Base-by-base conservation (phyloP, 2,113 vertebrate genomes). In the Agelaius tricolor region DNA sequence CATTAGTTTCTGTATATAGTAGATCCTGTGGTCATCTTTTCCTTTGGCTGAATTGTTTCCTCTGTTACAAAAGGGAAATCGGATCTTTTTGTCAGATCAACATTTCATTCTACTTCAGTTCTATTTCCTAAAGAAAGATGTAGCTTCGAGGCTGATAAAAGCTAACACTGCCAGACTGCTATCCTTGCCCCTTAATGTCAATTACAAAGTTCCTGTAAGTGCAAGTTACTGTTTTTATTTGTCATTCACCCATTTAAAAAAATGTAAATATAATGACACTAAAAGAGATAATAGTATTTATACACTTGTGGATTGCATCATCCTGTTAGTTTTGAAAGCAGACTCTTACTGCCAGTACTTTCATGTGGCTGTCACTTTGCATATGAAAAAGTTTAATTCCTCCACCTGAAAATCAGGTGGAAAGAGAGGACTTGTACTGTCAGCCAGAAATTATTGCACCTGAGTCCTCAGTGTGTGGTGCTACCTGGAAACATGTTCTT, bases 91-190 rank as follows among this genome's bases (percentile, higher is more conserved):
- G 43, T 77, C 82, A 77, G 63, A 47, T 90, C 59, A 77, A 15
- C 81, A 37, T 88, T 94, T 90, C 51, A 67, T 86, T 90, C 85
- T 71, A 26, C 13, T 79, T 87, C 62, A 62, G 58, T 83, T 95
- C 15, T 11, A 2, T 69, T 73, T 79, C 43, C 39, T 80, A 55
- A 63, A 87, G 69, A 68, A 92, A 69, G 57, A 54, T 30, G 4
- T 18, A 30, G 21, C 59, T 83, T 69, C 12, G 15, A 92, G 87
- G 62, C 73, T 95, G 77, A 54, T 90, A 58, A 73, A 72, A 93
- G 43, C 46, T 33, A 47, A 19, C 21, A 18, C 39, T 87, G 78
- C 58, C 46, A 88, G 44, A 58, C 58, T 44, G 23, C 63, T 81
- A 52, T 63, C 91, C 52, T 78, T 73, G 11, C 28, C 33, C 58